These are phyloP conservation scores for Gryllus longicercus DNA, from an alignment of 2,888 invertebrate species.

Conservation along the genomic window DNA sequence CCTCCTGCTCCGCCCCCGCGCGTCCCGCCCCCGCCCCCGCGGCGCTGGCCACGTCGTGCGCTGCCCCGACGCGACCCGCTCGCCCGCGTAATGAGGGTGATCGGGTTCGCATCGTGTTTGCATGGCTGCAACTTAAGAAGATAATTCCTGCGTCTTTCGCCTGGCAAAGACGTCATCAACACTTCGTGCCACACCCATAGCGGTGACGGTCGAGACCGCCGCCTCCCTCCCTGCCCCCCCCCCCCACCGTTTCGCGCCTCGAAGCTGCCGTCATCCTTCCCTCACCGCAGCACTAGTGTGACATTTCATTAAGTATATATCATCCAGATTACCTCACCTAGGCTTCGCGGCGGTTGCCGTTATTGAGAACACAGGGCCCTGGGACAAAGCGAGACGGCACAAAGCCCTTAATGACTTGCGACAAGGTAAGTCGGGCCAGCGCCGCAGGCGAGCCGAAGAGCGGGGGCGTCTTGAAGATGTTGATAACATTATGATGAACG, in stretches of 20 bases:
- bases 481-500: background rate
- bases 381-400: background rate
- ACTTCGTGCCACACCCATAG: constrained; percentile 10
- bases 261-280: background rate
- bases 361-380: background rate
- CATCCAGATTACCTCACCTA: constrained; percentile 17
- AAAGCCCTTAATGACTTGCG: constrained; percentile 17
- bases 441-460: background rate
- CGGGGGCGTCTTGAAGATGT: background rate
- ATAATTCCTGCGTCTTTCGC: constrained; percentile 17
- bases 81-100: constrained; percentile 6
- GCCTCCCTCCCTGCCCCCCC: background rate
- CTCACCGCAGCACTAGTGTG: constrained; percentile 17
- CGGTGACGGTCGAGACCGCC: background rate
- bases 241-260: background rate
- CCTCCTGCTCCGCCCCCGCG: too few species aligned
- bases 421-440: background rate
- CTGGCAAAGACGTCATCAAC: background rate
- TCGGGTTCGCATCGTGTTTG: background rate
- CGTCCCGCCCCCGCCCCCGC: background rate
- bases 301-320: constrained; percentile 17
- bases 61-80: background rate
- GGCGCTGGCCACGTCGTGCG: background rate
- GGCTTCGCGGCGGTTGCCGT: background rate
- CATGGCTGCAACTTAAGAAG: constrained; percentile 17